Percentiles rank a stretch among this genome's conserved stretches.
Evolutionary conservation across 2,888 invertebrate genomes (phyloP).

Genomic region (Tetropium fuscum): DNA sequence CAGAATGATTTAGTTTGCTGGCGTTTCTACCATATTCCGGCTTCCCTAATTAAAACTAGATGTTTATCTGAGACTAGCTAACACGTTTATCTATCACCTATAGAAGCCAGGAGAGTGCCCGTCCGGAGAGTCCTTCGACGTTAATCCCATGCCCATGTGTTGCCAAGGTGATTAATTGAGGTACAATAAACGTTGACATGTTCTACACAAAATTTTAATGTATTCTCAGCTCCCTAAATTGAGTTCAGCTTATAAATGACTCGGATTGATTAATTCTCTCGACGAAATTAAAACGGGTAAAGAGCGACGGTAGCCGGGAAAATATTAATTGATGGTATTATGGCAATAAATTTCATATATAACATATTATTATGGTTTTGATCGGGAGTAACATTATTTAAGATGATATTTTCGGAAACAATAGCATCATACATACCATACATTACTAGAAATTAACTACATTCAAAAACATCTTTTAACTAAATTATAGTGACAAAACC

Average conservation of each 20-base stretch:
- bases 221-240: constrained; percentile 17
- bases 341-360: too few relatives aligned
- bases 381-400: too few relatives aligned
- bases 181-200: constrained; percentile 25
- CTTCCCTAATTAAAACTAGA: constrained; percentile 11
- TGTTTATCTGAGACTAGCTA: background rate
- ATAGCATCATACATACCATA: too few relatives aligned
- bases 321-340: too few relatives aligned
- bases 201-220: constrained; percentile 24
- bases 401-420: too few relatives aligned
- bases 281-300: constrained; percentile 3
- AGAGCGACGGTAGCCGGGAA: background rate
- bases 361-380: too few relatives aligned
- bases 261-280: constrained; percentile 15
- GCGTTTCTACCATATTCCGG: background rate
- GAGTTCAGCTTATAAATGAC: constrained; percentile 20
- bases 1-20: background rate
- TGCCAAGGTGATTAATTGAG: constrained; percentile 22
- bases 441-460: too few relatives aligned
- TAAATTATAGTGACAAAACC: too few relatives aligned
- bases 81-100: background rate
- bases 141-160: constrained; percentile 17
- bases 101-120: background rate
- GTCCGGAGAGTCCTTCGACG: background rate
- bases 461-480: too few relatives aligned